A percentile compares a stretch with the other conserved stretches of the same genome.
Conservation (phyloP, 2,888 invertebrate genomes). For the Eilema depressum region DNA sequence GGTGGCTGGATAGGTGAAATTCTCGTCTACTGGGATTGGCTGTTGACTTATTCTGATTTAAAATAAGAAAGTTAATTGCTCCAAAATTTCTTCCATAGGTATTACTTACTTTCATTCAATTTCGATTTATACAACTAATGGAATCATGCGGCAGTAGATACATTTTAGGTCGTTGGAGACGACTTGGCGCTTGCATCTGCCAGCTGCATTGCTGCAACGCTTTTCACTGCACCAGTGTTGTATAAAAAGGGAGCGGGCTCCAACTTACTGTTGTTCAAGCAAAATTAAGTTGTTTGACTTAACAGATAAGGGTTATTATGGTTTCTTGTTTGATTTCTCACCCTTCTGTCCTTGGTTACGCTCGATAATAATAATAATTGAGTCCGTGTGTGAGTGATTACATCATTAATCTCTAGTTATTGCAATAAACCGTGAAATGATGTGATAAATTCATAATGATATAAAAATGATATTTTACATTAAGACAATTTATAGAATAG, state of each 20-base stretch:
- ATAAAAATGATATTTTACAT: background rate
- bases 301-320: conserved; percentile 18
- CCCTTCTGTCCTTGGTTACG: conserved; percentile 8
- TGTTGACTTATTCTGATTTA: too few relatives aligned
- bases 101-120: background rate
- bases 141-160: background rate
- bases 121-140: background rate
- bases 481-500: background rate
- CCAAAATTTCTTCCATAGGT: background rate
- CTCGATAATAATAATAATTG: conserved; percentile 30
- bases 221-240: conserved; percentile 24
- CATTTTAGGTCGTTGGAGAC: conserved; percentile 4
- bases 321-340: conserved; percentile 17
- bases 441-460: too few relatives aligned
- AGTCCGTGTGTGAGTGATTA: background rate
- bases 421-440: background rate
- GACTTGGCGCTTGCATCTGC: conserved; percentile 20
- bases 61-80: background rate
- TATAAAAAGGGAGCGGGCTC: conserved; percentile 18
- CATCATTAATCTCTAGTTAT: background rate
- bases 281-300: conserved; percentile 10
- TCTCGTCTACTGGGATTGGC: too few relatives aligned
- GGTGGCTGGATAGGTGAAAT: too few relatives aligned
- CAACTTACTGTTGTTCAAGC: conserved; percentile 9
- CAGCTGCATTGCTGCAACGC: conserved; percentile 37